These are phyloP conservation scores for Epistrophella euchroma DNA, from an alignment of 2,888 invertebrate species.

Conservation along the genomic window DNA sequence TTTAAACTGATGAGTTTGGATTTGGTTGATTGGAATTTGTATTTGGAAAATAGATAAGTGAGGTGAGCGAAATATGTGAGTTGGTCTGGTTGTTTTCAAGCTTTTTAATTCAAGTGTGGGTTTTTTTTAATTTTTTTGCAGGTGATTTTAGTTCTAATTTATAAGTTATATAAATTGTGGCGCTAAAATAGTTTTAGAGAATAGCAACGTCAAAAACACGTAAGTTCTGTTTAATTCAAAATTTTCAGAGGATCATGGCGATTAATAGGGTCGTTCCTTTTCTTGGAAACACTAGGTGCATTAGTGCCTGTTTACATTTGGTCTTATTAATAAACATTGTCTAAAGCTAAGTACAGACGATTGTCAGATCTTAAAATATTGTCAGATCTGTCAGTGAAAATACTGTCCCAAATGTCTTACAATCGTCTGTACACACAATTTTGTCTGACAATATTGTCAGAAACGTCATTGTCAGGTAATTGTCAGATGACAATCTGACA, in stretches of 20 bases:
- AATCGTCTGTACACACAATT: too few species aligned
- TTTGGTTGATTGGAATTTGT: conserved; percentile 39
- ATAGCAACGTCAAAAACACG: neutral
- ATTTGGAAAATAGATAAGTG: conserved; percentile 42
- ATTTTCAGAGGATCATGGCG: neutral
- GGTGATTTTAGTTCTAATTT: conserved; percentile 8
- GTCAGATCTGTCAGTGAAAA: too few species aligned
- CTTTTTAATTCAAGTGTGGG: conserved; percentile 7
- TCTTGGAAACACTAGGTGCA: too few species aligned
- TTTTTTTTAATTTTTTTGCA: conserved; percentile 9
- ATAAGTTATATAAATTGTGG: neutral
- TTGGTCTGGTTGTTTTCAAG: conserved; percentile 21
- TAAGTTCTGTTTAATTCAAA: conserved; percentile 31
- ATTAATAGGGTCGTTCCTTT: too few species aligned
- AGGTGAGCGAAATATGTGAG: neutral
- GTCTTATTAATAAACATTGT: too few species aligned
- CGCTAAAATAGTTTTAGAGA: conserved; percentile 1
- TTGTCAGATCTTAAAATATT: too few species aligned
- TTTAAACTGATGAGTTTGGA: conserved; percentile 76
- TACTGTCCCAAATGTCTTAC: too few species aligned
- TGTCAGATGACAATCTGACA: too few species aligned
- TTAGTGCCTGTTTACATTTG: too few species aligned
- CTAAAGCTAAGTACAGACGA: too few species aligned
- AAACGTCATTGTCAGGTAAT: too few species aligned
- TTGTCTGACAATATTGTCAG: too few species aligned